These are phyloP conservation scores for Eupithecia insigniata DNA, from an alignment of 2,888 invertebrate species.

Conservation along the genomic window DNA sequence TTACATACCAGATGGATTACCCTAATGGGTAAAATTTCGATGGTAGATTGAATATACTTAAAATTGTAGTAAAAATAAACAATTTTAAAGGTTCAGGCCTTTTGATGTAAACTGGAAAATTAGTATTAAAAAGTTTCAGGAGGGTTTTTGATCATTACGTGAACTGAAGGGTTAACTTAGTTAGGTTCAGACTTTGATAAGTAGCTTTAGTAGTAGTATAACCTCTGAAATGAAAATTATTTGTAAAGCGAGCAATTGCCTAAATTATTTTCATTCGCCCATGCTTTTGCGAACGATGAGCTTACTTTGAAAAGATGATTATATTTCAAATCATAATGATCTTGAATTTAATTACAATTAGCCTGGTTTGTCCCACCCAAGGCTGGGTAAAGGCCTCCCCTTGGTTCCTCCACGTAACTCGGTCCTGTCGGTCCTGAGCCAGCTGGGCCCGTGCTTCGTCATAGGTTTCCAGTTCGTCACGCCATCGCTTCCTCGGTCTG, in stretches of 20 bases:
- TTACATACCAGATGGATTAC: background rate
- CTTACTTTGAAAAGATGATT: background rate
- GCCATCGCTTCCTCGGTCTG: too few species aligned
- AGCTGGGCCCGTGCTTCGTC: too few species aligned
- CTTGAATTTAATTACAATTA: too few species aligned
- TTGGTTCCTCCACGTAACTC: too few species aligned
- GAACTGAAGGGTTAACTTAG: background rate
- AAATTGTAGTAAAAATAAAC: background rate
- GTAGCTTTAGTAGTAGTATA: background rate
- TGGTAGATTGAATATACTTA: background rate
- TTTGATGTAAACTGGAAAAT: background rate
- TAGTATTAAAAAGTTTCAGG: background rate
- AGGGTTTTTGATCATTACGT: slow-evolving; percentile 12
- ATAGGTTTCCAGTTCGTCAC: too few species aligned
- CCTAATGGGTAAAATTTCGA: background rate
- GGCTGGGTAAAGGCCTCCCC: too few species aligned
- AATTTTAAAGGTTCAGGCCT: background rate
- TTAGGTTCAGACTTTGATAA: slow-evolving; percentile 13
- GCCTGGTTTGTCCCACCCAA: too few species aligned
- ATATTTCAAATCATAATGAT: background rate
- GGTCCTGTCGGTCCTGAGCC: too few species aligned
- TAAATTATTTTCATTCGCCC: background rate
- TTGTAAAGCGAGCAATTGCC: background rate
- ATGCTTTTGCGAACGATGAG: background rate
- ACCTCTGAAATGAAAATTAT: background rate